Evolutionary conservation across 2,113 vertebrate species (phyloP), one percentile per base, ranked within the genome.

Genomic region (Grus americana): DNA sequence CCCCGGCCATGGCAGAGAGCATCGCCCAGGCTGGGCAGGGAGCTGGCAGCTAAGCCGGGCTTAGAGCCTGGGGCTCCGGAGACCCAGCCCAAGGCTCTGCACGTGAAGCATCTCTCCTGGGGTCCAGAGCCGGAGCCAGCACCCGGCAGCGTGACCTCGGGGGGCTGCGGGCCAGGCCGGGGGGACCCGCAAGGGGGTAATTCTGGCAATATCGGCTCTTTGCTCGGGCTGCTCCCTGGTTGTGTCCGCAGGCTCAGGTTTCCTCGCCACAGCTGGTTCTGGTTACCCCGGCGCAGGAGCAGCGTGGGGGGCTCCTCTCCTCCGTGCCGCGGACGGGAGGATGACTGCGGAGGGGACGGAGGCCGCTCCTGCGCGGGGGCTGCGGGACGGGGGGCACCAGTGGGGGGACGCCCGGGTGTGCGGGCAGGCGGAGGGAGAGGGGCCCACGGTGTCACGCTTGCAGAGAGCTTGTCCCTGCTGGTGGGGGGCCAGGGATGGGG

Each of bases 171-270:
- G 24, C 50, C 24, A 27, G 50, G 50, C 50, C 26, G 18, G 61
- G 52, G 46, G 40, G 23, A 9, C 27, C 29, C 7, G 13, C 27
- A 4, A 26, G 20, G 42, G 29, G 30, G 6, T 9, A 4, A 47
- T 17, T 81, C 58, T n/a, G 26, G 73, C 42, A 1, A 0, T 38
- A 38, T 2, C 0, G 15, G 15, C 76, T 16, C 59, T 0, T 0
- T 7, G 5, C 15, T n/a, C 2, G 1, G 52, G 46, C 57, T 44
- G 65, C 59, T 50, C 24, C 24, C 19, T 2, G 32, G 6, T 57
- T n/a, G 49, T 14, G 38, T 16, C 52, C 2, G 19, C 0, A 5
- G 36, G 73, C 38, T 59, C n/a, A 3, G 57, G 52, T 86, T 72
- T 76, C 73, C 63, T 54, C 15, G 5, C 9, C 17, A 6, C 82